phyloP scores from a whole-genome alignment of 2,888 invertebrate species.

The Vesta saturnalis region DNA sequence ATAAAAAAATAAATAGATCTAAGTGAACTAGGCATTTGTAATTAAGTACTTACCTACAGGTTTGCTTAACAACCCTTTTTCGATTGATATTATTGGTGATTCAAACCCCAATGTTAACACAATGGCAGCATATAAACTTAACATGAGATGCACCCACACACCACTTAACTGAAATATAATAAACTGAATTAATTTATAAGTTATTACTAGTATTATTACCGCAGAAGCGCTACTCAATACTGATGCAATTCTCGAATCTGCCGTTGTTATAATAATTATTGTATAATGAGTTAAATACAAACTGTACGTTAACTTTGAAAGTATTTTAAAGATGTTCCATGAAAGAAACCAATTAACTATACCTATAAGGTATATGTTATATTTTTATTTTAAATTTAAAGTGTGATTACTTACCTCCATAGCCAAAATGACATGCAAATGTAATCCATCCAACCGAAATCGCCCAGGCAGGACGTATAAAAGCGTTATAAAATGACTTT shows the following conservation, averaged over 20 bases:
- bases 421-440: constrained; percentile 63
- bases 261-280: not conserved
- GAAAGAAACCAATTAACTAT: constrained; percentile 66
- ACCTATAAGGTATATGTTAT: constrained; percentile 54
- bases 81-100: not conserved
- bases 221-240: not conserved
- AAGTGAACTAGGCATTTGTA: too few species aligned
- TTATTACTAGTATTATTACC: not conserved
- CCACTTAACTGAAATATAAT: not conserved
- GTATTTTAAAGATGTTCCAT: constrained; percentile 63
- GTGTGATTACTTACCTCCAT: constrained; percentile 60
- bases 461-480: constrained; percentile 63
- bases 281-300: constrained; percentile 65
- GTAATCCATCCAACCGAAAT: constrained; percentile 63
- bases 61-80: not conserved
- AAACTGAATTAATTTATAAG: not conserved
- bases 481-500: constrained; percentile 54
- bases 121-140: not conserved
- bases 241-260: not conserved
- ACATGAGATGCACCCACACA: not conserved
- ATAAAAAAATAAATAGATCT: too few species aligned
- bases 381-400: not conserved
- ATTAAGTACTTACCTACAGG: not conserved
- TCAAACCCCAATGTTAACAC: not conserved
- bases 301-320: constrained; percentile 66